Conservation (phyloP, 1,140 invertebrate species). For the Trichomalopsis sarcophagae region DNA sequence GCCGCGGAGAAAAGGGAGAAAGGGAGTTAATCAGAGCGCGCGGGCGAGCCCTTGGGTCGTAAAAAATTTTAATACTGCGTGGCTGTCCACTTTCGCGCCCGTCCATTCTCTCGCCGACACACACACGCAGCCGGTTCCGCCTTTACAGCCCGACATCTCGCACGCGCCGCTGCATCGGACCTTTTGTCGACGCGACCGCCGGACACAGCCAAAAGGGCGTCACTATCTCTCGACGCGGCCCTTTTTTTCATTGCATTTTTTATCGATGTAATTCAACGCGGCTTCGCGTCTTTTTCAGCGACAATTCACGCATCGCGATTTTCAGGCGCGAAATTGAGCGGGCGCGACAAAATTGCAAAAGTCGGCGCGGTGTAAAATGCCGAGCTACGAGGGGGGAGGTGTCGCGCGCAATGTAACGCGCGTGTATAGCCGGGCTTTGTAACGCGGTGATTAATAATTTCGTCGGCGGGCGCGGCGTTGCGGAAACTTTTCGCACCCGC, state of each 20-base stretch:
- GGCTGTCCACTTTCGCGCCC: slow-evolving; percentile 3
- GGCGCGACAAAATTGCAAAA: slow-evolving; percentile 49
- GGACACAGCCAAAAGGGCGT: slow-evolving; percentile 20
- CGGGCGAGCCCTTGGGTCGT: slow-evolving; percentile 39
- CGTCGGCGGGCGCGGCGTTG: not conserved
- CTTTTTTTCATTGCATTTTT: slow-evolving; percentile 54
- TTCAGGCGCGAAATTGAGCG: slow-evolving; percentile 56
- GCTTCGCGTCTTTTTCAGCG: slow-evolving; percentile 15
- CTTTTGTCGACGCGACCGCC: slow-evolving; percentile 44
- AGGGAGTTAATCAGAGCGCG: slow-evolving; percentile 51
- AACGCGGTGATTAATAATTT: slow-evolving; percentile 64
- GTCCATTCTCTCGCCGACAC: slow-evolving; percentile 35
- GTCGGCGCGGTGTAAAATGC: slow-evolving; percentile 36
- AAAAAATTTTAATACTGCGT: slow-evolving; percentile 53
- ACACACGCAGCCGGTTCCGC: slow-evolving; percentile 36
- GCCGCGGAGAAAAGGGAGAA: not conserved
- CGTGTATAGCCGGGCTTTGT: slow-evolving; percentile 38
- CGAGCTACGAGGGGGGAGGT: not conserved
- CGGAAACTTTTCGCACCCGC: slow-evolving; percentile 23
- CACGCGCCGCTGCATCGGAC: slow-evolving; percentile 40
- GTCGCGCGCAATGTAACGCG: slow-evolving; percentile 12
- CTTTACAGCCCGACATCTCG: slow-evolving; percentile 37
- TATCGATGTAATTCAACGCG: slow-evolving; percentile 52
- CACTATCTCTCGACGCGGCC: slow-evolving; percentile 8
- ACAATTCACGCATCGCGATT: slow-evolving; percentile 62